Conservation (phyloP, 2,113 vertebrate species). For the Trichechus manatus region DNA sequence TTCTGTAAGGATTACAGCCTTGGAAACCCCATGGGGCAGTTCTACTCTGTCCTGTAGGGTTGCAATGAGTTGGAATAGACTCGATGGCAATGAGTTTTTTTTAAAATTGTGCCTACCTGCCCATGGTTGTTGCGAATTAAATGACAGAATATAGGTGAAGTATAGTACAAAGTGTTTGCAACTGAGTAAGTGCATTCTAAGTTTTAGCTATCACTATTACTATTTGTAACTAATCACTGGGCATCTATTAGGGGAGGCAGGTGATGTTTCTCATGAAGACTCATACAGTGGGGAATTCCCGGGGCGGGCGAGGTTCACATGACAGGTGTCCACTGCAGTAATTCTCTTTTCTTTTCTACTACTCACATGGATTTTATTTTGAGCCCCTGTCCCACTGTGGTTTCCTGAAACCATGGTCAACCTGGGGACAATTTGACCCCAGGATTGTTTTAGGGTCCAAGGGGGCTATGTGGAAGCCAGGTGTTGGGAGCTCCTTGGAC, state of each 20-base stretch:
- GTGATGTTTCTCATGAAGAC: background rate
- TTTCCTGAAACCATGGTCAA: background rate
- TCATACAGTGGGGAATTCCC: background rate
- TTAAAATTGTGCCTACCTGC: too few relatives aligned
- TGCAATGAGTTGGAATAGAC: too few relatives aligned
- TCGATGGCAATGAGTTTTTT: too few relatives aligned
- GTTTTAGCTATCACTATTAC: background rate
- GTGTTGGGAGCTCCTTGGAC: background rate
- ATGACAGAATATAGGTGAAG: too few relatives aligned
- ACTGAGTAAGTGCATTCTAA: background rate
- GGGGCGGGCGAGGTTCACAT: background rate
- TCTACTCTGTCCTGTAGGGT: too few relatives aligned
- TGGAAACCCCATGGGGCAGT: too few relatives aligned
- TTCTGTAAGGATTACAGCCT: too few relatives aligned
- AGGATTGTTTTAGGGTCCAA: background rate
- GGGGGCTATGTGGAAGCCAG: background rate
- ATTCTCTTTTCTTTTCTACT: background rate
- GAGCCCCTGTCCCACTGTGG: background rate
- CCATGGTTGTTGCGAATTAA: too few relatives aligned
- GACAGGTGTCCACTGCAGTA: background rate
- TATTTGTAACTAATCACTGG: background rate
- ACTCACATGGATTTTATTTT: background rate
- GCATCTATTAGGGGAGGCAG: background rate
- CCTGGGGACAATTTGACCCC: background rate
- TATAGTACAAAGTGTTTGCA: fast-evolving